Evolutionary conservation across 2,797 vertebrate species (phyloP), one percentile per base, ranked within the genome.

Genomic region (Callimico goeldii): DNA sequence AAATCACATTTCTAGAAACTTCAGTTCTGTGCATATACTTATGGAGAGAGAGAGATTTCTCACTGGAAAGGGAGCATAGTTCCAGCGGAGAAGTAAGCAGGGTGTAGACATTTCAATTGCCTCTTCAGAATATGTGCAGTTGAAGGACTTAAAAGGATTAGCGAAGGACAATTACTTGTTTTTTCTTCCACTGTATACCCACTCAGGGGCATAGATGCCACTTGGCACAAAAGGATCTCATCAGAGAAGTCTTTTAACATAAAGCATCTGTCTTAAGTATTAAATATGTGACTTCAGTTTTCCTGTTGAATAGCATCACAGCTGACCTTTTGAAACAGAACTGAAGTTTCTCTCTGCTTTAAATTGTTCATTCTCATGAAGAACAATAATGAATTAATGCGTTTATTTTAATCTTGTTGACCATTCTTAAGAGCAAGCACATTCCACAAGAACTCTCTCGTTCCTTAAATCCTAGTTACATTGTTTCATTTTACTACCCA

Each of bases 301-400:
- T 88, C 58, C 43, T 73, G 58, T 91, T 89, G 88, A 95, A 94
- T 96, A 84, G 48, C 92, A 90, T 77, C 72, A 67, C n/a, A 85
- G 57, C 30, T 92, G 61, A 92, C 95, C 97, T 98, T 97, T 96
- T 33, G 64, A 94, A 95, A 97, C 88, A 97, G 91, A 94, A 75
- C 82, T 89, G 58, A 89, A 55, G 72, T 84, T 95, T 91, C 84
- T 98, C 58, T 95, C 52, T 75, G 87, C 61, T 85, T 79, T 83
- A 96, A 91, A 93, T 72, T 90, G 91, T 57, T 92, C 77, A 64
- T 96, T 98, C 61, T 94, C 61, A 83, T 48, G 84, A 90, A 88
- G 91, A 96, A 96, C 95, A 97, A 97, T 93, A 43, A 79, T 94
- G 96, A 97, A 94, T 96, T 84, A 93, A 86, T 77, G 48, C 70